These are phyloP conservation scores for Heterotilapia buettikoferi DNA, from an alignment of 2,113 vertebrate species.

Conservation along the genomic window DNA sequence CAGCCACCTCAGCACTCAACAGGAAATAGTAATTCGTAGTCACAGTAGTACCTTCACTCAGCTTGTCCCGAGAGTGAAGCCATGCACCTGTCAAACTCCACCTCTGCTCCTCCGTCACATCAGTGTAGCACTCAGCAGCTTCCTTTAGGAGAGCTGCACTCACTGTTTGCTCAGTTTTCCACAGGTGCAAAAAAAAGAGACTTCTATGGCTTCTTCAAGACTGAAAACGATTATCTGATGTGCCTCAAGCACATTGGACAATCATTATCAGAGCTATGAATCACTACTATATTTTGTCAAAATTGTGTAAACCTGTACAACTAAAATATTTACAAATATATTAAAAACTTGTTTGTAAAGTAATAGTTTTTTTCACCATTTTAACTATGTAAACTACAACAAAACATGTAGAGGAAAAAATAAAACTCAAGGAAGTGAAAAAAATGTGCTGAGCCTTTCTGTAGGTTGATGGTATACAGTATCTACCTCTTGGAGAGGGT, in stretches of 20 bases:
- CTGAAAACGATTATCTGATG: not conserved
- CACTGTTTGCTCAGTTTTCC: not conserved
- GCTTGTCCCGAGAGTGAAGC: not conserved
- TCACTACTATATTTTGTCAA: not conserved
- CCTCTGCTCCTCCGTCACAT: not conserved
- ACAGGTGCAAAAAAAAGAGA: not conserved
- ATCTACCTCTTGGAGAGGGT: too few species aligned
- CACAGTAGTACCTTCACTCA: not conserved
- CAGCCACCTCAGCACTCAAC: conserved; percentile 39
- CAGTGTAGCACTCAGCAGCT: not conserved
- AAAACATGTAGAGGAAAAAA: not conserved
- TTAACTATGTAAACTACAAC: not conserved
- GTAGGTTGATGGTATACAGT: too few species aligned
- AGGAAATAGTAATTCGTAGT: conserved; percentile 70
- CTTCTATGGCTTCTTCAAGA: not conserved
- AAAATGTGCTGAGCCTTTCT: too few species aligned
- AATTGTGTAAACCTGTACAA: not conserved
- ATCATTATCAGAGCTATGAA: not conserved
- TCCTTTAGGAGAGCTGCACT: not conserved
- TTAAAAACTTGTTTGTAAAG: not conserved
- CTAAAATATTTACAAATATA: not conserved
- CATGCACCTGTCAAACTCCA: conserved; percentile 31
- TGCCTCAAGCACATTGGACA: not conserved
- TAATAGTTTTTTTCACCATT: not conserved
- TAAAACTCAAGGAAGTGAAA: not conserved